Percentiles rank a stretch among this genome's conserved stretches.
Conservation (phyloP, 2,113 vertebrate genomes). For the Desmodus rotundus region DNA sequence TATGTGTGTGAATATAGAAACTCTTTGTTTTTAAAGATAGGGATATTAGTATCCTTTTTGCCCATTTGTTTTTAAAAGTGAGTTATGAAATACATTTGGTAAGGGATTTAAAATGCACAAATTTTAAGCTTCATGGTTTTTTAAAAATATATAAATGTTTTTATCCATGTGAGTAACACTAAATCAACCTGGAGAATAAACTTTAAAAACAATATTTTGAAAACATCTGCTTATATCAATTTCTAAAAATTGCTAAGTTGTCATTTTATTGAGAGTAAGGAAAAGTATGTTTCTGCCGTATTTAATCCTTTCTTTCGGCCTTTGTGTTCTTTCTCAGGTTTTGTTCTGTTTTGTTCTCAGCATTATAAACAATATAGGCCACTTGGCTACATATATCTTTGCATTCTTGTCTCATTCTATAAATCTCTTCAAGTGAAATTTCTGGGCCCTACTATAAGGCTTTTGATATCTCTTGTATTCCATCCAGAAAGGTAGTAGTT, state of each 20-base stretch:
- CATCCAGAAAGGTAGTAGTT: neutral
- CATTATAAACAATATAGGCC: neutral
- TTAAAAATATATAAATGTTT: neutral
- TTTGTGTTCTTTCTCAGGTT: neutral
- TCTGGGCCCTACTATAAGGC: neutral
- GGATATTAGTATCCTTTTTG: neutral
- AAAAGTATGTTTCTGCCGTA: neutral
- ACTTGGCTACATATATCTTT: neutral
- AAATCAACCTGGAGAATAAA: neutral
- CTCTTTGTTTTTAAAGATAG: neutral
- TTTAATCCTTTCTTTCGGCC: neutral
- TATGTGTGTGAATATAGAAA: neutral
- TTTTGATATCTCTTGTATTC: neutral
- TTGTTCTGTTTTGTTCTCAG: neutral
- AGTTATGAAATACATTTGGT: neutral
- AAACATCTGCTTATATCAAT: neutral
- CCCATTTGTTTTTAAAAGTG: neutral
- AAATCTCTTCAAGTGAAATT: conserved; percentile 2
- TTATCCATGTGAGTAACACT: neutral
- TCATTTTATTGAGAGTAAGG: neutral
- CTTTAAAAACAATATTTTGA: neutral
- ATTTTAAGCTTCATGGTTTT: neutral
- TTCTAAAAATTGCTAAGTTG: neutral
- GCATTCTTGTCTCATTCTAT: neutral
- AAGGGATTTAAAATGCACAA: neutral